These are phyloP conservation scores for Hirundo rustica DNA, from an alignment of 2,797 vertebrate species.

Conservation along the genomic window DNA sequence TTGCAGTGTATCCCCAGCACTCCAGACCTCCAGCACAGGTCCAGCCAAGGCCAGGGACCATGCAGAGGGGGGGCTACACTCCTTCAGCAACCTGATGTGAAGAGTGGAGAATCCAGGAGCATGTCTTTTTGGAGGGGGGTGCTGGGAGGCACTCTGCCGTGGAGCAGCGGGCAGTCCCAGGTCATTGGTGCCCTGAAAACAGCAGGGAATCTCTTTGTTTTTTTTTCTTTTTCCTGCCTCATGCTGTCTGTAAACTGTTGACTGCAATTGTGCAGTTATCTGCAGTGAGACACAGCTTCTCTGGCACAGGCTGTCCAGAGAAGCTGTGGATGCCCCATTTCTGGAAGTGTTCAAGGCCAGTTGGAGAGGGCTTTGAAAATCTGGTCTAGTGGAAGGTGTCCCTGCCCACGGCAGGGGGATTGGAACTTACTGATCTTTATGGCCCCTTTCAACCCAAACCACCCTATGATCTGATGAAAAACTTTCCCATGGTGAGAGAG, in stretches of 20 bases:
- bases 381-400: not conserved
- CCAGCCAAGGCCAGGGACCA: not conserved
- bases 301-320: not conserved
- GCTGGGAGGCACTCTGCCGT: not conserved
- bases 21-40: not conserved
- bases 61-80: rapidly evolving
- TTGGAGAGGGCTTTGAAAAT: not conserved
- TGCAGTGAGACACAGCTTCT: not conserved
- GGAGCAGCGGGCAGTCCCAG: not conserved
- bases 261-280: not conserved
- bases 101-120: not conserved
- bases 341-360: not conserved
- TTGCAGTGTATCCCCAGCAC: not conserved
- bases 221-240: not conserved
- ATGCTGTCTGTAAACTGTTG: not conserved
- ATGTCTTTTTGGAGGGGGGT: not conserved
- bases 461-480: not conserved
- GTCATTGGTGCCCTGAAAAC: not conserved
- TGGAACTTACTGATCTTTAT: not conserved
- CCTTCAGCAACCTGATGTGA: not conserved
- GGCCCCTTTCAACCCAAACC: not conserved
- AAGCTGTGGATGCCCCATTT: not conserved
- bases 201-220: not conserved
- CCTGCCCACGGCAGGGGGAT: no score
- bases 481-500: not conserved